Conservation (phyloP, 2,888 invertebrate species). For the Oxycera nigricornis region DNA sequence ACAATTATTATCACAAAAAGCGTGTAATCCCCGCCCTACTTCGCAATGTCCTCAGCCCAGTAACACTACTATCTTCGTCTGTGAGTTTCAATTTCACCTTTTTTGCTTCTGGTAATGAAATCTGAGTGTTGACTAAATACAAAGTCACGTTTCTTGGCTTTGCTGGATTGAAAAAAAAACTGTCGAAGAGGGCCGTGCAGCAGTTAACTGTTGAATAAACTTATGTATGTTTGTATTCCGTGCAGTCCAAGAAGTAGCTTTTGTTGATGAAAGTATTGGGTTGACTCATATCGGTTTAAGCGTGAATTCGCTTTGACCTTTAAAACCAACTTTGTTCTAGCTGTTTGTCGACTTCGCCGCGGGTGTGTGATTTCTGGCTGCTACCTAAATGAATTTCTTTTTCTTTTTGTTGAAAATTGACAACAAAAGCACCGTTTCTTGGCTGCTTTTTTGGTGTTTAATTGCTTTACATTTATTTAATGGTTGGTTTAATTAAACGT, state of each 20-base stretch:
- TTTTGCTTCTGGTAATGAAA: neutral
- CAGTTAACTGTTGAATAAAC: neutral
- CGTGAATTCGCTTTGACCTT: neutral
- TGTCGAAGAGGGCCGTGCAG: neutral
- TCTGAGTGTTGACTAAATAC: conserved; percentile 13
- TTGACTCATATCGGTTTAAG: neutral
- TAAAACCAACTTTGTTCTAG: neutral
- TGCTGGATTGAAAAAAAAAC: neutral
- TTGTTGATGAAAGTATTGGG: neutral
- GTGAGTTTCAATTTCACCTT: conserved; percentile 11
- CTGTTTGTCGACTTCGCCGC: neutral
- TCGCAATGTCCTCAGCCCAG: neutral
- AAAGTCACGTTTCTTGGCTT: conserved; percentile 23
- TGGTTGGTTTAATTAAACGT: no score
- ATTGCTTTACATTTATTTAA: no score
- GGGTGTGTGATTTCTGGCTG: no score
- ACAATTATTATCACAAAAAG: neutral
- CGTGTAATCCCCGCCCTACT: neutral
- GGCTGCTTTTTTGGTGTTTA: no score
- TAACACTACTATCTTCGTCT: neutral
- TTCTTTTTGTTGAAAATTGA: no score
- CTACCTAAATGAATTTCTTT: no score
- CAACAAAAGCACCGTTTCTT: no score
- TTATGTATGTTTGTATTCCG: neutral
- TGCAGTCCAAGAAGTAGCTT: neutral